phyloP scores from a whole-genome alignment of 1,140 invertebrate species.

The Battus philenor region DNA sequence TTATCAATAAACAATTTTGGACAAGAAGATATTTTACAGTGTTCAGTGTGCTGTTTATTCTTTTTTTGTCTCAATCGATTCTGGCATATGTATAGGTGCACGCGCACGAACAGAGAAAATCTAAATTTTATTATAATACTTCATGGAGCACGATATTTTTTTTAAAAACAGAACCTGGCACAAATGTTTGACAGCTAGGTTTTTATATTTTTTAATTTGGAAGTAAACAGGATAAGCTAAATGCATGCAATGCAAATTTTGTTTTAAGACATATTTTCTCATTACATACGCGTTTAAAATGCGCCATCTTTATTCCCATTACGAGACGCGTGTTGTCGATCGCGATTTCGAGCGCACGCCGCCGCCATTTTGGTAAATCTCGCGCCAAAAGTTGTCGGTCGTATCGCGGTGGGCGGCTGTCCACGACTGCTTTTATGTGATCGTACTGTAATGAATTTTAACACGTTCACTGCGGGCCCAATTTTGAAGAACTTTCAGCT shows the following conservation, averaged over 20 bases:
- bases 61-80: too few relatives aligned
- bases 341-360: neutral
- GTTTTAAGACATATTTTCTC: neutral
- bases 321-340: conserved; percentile 25
- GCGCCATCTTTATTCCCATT: conserved; percentile 20
- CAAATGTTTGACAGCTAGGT: too few relatives aligned
- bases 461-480: too few relatives aligned
- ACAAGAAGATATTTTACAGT: too few relatives aligned
- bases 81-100: too few relatives aligned
- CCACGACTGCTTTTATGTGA: conserved; percentile 21
- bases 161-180: neutral
- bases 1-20: too few relatives aligned
- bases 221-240: neutral
- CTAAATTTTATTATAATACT: too few relatives aligned
- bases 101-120: too few relatives aligned
- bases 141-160: too few relatives aligned
- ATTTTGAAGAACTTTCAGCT: too few relatives aligned
- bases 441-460: conserved; percentile 24
- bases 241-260: neutral
- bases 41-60: too few relatives aligned
- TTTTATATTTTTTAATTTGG: neutral
- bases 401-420: conserved; percentile 19
- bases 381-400: neutral
- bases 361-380: conserved; percentile 10
- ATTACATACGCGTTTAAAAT: conserved; percentile 25